These are phyloP conservation scores for Cryptophagus acutangulus DNA, from an alignment of 2,888 invertebrate species.

Conservation along the genomic window DNA sequence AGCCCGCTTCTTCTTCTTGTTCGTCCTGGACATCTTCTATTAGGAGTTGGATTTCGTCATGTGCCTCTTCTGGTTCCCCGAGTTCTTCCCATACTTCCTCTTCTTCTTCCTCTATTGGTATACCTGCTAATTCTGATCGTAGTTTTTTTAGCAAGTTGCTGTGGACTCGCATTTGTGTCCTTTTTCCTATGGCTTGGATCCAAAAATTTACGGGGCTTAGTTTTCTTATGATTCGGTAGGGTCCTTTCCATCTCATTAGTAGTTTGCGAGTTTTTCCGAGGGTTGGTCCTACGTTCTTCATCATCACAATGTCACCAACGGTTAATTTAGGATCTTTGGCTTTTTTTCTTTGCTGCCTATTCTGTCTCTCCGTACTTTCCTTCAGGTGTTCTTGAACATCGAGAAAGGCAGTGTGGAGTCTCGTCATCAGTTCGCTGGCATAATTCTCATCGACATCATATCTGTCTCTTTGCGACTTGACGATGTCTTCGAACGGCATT, in stretches of 20 bases:
- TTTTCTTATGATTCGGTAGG: slow-evolving; percentile 5
- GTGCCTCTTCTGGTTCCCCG: too few species aligned
- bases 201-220: slow-evolving; percentile 16
- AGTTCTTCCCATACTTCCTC: too few species aligned
- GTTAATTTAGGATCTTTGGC: slow-evolving; percentile 3
- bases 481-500: slow-evolving; percentile 20
- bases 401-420: slow-evolving; percentile 7
- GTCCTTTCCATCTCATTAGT: neutral
- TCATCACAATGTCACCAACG: slow-evolving; percentile 10
- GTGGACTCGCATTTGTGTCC: slow-evolving; percentile 16
- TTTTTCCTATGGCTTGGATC: slow-evolving; percentile 13
- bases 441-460: slow-evolving; percentile 16
- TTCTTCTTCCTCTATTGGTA: too few species aligned
- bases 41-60: too few species aligned
- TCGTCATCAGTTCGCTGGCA: slow-evolving; percentile 9
- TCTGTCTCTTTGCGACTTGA: slow-evolving; percentile 12
- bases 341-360: slow-evolving; percentile 1
- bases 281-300: slow-evolving; percentile 3
- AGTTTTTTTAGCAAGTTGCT: slow-evolving; percentile 12
- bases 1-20: too few species aligned
- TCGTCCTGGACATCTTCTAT: too few species aligned
- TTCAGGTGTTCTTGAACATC: slow-evolving; percentile 4
- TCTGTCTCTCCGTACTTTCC: neutral
- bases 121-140: too few species aligned
- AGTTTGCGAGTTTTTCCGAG: slow-evolving; percentile 3